A percentile compares a stretch with the other conserved stretches of the same genome.
phyloP scores from a whole-genome alignment of 2,888 invertebrate genomes.

The Harmothoe impar region DNA sequence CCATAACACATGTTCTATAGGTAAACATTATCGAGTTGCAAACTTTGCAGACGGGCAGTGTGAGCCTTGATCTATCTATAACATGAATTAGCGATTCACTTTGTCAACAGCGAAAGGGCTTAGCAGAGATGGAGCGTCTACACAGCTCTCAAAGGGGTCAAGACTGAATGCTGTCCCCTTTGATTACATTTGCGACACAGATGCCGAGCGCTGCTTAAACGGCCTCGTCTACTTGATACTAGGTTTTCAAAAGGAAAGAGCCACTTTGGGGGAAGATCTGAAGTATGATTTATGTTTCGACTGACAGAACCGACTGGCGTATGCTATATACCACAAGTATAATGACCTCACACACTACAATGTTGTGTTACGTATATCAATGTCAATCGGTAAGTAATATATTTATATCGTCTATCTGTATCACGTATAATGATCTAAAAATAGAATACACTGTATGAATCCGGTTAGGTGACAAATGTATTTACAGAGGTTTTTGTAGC shows the following conservation, averaged over 20 bases:
- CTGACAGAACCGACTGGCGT: background rate
- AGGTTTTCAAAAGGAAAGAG: too few relatives aligned
- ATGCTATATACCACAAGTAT: background rate
- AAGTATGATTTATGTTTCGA: too few relatives aligned
- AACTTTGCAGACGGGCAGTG: background rate
- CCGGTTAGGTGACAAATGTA: constrained; percentile 24
- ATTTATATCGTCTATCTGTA: background rate
- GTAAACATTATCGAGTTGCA: background rate
- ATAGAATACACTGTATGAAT: constrained; percentile 57
- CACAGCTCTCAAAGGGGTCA: too few relatives aligned
- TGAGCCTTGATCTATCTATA: too few relatives aligned
- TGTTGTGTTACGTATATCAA: background rate
- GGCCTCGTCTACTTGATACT: too few relatives aligned
- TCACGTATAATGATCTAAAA: constrained; percentile 48
- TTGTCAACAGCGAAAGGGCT: background rate
- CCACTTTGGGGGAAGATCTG: too few relatives aligned
- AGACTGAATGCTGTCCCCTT: too few relatives aligned
- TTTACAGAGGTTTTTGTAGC: constrained; percentile 22
- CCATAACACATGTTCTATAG: background rate
- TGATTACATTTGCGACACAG: too few relatives aligned
- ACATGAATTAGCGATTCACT: background rate
- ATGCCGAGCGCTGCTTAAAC: too few relatives aligned
- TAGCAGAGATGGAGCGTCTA: background rate
- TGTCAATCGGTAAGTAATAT: background rate
- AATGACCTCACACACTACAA: background rate